Percentiles rank a stretch among this genome's conserved stretches.
Conservation (phyloP, 2,888 invertebrate species). For the Sminthurinus aureus region DNA sequence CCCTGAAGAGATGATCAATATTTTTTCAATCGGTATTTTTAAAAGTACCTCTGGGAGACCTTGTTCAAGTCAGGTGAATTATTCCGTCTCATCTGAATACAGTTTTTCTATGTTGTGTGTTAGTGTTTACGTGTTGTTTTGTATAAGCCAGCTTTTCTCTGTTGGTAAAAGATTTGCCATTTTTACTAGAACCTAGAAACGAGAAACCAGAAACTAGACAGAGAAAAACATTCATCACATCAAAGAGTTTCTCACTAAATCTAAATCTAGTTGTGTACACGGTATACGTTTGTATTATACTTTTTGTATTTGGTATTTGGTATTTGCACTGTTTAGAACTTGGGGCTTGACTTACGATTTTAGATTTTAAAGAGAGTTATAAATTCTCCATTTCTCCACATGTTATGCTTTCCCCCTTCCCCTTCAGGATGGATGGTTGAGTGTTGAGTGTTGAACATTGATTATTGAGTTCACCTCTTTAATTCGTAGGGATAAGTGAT, state of each 20-base stretch:
- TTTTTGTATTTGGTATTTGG: neutral
- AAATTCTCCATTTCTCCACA: too few species aligned
- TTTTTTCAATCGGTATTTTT: constrained; percentile 27
- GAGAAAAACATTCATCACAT: neutral
- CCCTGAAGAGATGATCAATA: constrained; percentile 28
- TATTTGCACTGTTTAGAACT: neutral
- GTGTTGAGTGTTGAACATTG: neutral
- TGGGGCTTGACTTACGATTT: too few species aligned
- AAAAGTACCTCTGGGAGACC: constrained; percentile 29
- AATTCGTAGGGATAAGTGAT: neutral
- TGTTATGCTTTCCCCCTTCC: neutral
- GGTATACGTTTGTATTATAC: neutral
- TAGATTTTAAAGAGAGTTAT: neutral
- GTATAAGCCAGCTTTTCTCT: neutral
- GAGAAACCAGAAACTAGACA: neutral
- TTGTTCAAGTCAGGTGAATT: constrained; percentile 23
- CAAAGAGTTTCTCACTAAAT: neutral
- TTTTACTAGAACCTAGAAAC: neutral
- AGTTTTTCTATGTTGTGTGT: too few species aligned
- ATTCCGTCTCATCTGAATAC: constrained; percentile 24
- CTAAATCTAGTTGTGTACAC: neutral
- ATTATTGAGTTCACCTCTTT: neutral
- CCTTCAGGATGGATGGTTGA: neutral
- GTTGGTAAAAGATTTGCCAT: neutral
- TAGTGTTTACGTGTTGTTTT: neutral